Evolutionary conservation across 2,797 vertebrate species (phyloP).

Genomic region (Syndactyla subalaris): DNA sequence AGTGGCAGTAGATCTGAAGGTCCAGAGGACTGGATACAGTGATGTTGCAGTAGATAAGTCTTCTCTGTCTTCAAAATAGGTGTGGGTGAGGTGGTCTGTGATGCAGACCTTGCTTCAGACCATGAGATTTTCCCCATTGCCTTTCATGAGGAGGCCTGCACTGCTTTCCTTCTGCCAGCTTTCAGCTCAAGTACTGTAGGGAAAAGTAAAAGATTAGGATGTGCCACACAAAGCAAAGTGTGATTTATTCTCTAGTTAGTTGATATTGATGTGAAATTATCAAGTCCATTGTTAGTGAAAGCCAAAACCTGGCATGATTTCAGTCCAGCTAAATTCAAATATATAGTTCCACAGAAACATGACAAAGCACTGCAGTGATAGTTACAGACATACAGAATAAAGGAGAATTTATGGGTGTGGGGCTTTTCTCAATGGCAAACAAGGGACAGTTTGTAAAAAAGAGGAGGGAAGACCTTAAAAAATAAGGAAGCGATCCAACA

Average conservation of each 20-base stretch:
- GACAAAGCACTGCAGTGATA: constrained; percentile 7
- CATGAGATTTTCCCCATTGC: not conserved
- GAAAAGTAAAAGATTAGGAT: constrained; percentile 1
- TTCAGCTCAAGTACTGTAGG: not conserved
- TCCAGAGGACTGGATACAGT: not conserved
- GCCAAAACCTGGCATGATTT: constrained; percentile 11
- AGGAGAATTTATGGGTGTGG: constrained; percentile 28
- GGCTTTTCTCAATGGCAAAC: constrained; percentile 20
- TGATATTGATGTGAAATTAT: constrained; percentile 39
- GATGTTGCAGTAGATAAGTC: not conserved
- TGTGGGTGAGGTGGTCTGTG: not conserved
- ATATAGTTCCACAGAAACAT: constrained; percentile 9
- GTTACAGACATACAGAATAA: constrained; percentile 21
- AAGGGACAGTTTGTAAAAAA: constrained; percentile 59
- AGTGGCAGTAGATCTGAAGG: not conserved
- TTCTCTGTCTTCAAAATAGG: not conserved
- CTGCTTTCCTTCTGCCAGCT: not conserved
- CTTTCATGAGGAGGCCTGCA: not conserved
- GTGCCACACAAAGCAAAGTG: constrained; percentile 23
- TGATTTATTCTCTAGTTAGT: constrained; percentile 56
- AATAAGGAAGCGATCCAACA: constrained; percentile 80
- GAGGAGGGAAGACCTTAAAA: constrained; percentile 65
- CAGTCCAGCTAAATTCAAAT: constrained; percentile 32
- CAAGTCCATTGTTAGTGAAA: constrained; percentile 42
- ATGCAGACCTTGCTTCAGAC: not conserved